Conservation (phyloP, 2,113 vertebrate genomes). For the Coryphaenoides rupestris region DNA sequence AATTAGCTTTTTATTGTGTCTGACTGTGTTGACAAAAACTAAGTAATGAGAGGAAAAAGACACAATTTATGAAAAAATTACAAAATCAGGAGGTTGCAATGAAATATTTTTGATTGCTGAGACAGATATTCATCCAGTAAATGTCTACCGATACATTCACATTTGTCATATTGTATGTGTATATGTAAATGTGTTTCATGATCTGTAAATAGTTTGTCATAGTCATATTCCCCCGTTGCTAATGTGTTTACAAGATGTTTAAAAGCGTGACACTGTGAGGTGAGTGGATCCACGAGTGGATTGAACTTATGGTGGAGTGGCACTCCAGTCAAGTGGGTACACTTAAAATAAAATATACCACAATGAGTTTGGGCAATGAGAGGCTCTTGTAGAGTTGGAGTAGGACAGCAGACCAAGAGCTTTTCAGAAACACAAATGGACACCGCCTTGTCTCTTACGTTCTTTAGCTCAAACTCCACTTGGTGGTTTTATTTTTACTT, state of each 20-base stretch:
- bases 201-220: neutral
- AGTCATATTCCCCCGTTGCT: neutral
- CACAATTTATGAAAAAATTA: no score
- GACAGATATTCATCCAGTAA: neutral
- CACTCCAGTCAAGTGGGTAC: constrained; percentile 1
- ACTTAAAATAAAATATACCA: neutral
- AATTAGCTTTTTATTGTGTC: no score
- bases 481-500: no score
- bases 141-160: neutral
- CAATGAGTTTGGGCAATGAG: neutral
- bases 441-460: neutral
- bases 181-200: neutral
- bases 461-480: neutral
- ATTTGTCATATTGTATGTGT: neutral
- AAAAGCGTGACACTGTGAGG: neutral
- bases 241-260: neutral
- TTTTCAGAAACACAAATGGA: neutral
- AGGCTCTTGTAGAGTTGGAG: neutral
- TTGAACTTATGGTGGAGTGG: neutral
- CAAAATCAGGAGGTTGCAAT: no score
- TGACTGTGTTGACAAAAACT: no score
- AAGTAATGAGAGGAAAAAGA: no score
- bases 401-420: neutral
- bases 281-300: neutral
- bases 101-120: no score